A percentile compares a stretch with the other conserved stretches of the same genome.
Evolutionary conservation across 1,140 invertebrate genomes (phyloP).

Genomic region (Hypsibius dujardini): DNA sequence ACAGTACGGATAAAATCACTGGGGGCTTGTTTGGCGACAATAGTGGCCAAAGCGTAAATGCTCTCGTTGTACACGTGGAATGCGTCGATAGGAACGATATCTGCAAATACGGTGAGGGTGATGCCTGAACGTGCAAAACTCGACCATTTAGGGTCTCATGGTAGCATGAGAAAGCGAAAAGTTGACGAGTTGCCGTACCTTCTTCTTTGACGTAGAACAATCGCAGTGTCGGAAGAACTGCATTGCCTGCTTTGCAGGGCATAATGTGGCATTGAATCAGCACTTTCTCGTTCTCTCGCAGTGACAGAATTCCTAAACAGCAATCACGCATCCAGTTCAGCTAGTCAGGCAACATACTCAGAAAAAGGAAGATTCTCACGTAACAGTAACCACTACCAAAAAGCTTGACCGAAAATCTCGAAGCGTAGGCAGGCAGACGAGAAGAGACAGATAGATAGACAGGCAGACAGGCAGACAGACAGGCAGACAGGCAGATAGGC

Average conservation of each 20-base stretch:
- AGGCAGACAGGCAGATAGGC: too few species aligned
- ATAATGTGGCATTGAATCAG: neutral
- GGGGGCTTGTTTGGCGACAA: neutral
- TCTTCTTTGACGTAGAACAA: slow-evolving; percentile 9
- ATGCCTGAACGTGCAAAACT: neutral
- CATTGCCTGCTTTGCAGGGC: neutral
- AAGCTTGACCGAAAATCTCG: too few species aligned
- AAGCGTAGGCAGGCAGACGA: too few species aligned
- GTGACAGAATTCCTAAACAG: too few species aligned
- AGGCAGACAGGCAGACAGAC: too few species aligned
- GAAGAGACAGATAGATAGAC: too few species aligned
- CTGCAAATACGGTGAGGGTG: neutral
- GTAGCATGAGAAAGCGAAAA: neutral
- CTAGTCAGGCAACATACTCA: too few species aligned
- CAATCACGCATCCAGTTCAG: too few species aligned
- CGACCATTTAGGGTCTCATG: neutral
- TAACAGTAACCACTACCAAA: too few species aligned
- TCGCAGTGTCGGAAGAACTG: neutral
- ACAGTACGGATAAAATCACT: too few species aligned
- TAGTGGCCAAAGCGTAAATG: neutral
- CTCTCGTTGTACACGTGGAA: slow-evolving; percentile 15
- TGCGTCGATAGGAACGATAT: neutral
- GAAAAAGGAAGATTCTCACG: too few species aligned
- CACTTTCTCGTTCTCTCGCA: neutral
- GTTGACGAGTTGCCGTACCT: neutral